Evolutionary conservation across 2,797 vertebrate genomes (phyloP).

Genomic region (Carapus acus): DNA sequence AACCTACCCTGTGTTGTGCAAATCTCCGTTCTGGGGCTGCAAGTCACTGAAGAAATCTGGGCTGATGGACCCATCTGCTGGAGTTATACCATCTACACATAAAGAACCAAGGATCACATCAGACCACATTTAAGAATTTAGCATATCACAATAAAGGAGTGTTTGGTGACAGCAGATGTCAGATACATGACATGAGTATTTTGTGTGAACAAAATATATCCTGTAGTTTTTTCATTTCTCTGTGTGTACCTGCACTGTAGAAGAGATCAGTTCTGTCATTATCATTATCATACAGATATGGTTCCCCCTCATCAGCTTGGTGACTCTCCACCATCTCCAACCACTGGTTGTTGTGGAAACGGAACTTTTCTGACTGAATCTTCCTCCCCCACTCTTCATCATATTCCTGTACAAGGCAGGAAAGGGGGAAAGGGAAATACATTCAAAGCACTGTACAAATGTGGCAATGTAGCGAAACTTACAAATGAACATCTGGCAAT

Average conservation of each 20-base stretch:
- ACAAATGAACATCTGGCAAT: too few relatives aligned
- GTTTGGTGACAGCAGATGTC: too few relatives aligned
- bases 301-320: constrained; percentile 86
- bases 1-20: constrained; percentile 63
- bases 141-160: too few relatives aligned
- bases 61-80: constrained; percentile 81
- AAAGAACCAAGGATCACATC: background rate
- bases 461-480: too few relatives aligned
- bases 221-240: too few relatives aligned
- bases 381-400: constrained; percentile 95
- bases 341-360: constrained; percentile 96
- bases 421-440: background rate
- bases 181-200: too few relatives aligned
- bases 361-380: constrained; percentile 92
- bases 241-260: constrained; percentile 80
- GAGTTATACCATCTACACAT: constrained; percentile 81
- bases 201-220: too few relatives aligned
- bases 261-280: constrained; percentile 85
- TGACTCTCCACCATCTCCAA: constrained; percentile 93
- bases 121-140: too few relatives aligned
- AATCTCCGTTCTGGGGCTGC: constrained; percentile 86
- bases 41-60: constrained; percentile 86
- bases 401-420: constrained; percentile 75
- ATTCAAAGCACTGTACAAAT: too few relatives aligned
- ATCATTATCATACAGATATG: constrained; percentile 86